Evolutionary conservation across 2,888 invertebrate species (phyloP).

Genomic region (Eupithecia exiguata): DNA sequence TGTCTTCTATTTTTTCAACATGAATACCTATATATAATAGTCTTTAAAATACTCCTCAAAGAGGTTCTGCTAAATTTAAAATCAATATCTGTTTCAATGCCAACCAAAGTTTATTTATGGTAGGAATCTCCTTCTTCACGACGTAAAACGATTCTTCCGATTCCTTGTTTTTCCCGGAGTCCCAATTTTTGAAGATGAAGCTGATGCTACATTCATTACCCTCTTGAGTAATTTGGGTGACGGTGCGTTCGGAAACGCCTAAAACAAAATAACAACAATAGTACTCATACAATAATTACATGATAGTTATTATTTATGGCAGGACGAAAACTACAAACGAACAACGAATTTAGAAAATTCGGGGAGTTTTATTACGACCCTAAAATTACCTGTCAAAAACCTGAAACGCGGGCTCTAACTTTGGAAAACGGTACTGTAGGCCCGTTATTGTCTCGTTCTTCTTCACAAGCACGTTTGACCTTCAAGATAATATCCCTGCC

Average conservation of each 20-base stretch:
- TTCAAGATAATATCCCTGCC: conserved; percentile 30
- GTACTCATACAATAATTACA: background rate
- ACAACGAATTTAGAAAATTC: background rate
- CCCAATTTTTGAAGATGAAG: conserved; percentile 25
- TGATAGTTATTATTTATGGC: background rate
- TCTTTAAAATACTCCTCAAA: conserved; percentile 33
- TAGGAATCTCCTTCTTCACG: conserved; percentile 34
- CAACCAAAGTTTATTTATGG: conserved; percentile 31
- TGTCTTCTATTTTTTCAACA: too few species aligned
- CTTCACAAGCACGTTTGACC: conserved; percentile 31
- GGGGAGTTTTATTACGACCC: background rate
- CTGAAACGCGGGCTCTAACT: conserved; percentile 23
- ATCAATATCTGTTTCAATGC: conserved; percentile 33
- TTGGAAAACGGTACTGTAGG: conserved; percentile 23
- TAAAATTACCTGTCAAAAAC: conserved; percentile 16
- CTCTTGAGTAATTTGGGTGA: conserved; percentile 27
- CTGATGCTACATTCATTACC: conserved; percentile 23
- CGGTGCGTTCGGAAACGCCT: conserved; percentile 31
- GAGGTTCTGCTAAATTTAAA: conserved; percentile 31
- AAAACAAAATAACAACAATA: conserved; percentile 23
- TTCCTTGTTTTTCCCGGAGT: conserved; percentile 26
- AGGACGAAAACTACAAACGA: conserved; percentile 1
- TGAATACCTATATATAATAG: conserved; percentile 33
- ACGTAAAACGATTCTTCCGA: conserved; percentile 27
- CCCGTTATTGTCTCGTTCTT: conserved; percentile 23